These are phyloP conservation scores for Orthonychiurus folsomi DNA, from an alignment of 2,888 invertebrate species.

Conservation along the genomic window DNA sequence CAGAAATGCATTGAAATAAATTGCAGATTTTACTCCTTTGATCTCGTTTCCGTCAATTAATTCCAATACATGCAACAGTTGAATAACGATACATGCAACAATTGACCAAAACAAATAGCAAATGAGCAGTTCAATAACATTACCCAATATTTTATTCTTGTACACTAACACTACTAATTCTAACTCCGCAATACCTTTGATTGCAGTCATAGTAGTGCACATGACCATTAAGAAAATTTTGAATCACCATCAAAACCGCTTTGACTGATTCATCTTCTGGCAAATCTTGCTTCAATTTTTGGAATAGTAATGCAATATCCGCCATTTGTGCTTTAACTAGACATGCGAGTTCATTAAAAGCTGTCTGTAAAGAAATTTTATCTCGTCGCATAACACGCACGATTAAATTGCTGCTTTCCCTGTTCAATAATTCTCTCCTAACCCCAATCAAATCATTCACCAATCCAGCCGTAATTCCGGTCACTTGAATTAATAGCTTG, in stretches of 20 bases:
- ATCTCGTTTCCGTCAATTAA: too few relatives aligned
- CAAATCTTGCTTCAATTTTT: not conserved
- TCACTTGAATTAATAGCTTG: not conserved
- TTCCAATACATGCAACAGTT: not conserved
- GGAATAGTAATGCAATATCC: not conserved
- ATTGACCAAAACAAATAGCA: not conserved
- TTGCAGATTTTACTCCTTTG: too few relatives aligned
- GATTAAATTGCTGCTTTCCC: not conserved
- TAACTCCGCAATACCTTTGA: not conserved
- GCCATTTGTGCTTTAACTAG: not conserved
- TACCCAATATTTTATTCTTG: not conserved
- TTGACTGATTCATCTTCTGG: not conserved
- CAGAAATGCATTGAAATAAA: too few relatives aligned
- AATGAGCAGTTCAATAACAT: not conserved
- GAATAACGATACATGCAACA: not conserved
- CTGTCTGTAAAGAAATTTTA: not conserved
- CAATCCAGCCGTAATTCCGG: not conserved
- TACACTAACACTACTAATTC: not conserved
- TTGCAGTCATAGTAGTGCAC: not conserved
- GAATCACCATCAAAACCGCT: not conserved
- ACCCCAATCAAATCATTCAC: not conserved
- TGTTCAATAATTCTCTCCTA: not conserved
- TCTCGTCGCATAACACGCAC: not conserved
- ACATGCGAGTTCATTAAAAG: not conserved
- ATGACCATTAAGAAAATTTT: not conserved